These are phyloP conservation scores for Panthera uncia DNA, from an alignment of 2,113 vertebrate species.

Conservation along the genomic window DNA sequence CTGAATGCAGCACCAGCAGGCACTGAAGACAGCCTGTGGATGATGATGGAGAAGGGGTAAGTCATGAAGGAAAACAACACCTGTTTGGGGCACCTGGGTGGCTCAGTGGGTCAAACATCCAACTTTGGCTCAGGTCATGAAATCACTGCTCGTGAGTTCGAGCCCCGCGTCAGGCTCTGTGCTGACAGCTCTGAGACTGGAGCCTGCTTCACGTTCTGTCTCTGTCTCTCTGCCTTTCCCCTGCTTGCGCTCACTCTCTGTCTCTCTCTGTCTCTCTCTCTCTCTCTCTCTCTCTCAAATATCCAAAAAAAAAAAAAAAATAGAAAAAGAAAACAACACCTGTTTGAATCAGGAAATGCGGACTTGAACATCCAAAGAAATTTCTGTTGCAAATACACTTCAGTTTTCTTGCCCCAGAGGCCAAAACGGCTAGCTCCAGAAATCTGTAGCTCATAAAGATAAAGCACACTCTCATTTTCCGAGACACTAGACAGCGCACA, in stretches of 20 bases:
- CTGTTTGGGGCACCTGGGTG: neutral
- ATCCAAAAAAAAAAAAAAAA: no score
- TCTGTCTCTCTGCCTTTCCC: no score
- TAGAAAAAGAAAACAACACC: neutral
- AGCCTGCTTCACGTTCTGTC: no score
- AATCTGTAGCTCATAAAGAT: accelerated
- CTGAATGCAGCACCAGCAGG: neutral
- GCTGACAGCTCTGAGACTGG: no score
- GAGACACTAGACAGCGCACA: accelerated
- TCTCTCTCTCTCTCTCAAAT: no score
- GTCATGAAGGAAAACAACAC: neutral
- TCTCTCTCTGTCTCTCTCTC: no score
- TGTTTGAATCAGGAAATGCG: neutral
- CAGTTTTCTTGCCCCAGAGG: neutral
- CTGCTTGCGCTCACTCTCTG: no score
- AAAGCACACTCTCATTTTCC: accelerated
- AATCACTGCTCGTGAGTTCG: no score
- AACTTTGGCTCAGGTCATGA: no score
- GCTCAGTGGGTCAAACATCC: no score
- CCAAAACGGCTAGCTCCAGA: neutral
- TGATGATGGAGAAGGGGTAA: accelerated
- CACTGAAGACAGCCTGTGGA: no score
- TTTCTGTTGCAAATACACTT: neutral
- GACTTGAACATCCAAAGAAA: neutral
- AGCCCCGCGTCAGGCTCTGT: no score